Evolutionary conservation across 2,888 invertebrate genomes (phyloP).

Genomic region (Dastarcus helophoroides): DNA sequence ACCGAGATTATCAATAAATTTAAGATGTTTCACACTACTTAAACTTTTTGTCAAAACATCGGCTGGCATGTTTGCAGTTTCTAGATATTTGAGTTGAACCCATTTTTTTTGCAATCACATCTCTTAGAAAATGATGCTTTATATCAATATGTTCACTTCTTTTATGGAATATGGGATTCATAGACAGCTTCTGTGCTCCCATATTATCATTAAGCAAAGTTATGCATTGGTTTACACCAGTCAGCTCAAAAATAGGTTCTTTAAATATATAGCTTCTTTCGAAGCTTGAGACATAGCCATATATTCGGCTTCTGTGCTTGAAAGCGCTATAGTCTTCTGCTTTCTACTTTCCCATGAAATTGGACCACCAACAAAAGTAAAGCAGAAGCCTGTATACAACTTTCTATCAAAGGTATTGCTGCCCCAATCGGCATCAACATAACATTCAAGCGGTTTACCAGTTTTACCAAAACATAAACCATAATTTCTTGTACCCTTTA

Average conservation of each 20-base stretch:
- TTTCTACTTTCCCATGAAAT: slow-evolving; percentile 6
- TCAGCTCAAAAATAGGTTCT: slow-evolving; percentile 1
- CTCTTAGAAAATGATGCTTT: slow-evolving; percentile 4
- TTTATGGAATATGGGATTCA: slow-evolving; percentile 3
- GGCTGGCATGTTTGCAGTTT: slow-evolving; percentile 4
- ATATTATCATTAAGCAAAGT: slow-evolving; percentile 5
- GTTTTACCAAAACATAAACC: slow-evolving; percentile 8
- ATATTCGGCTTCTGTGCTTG: slow-evolving; percentile 4
- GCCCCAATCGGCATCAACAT: slow-evolving; percentile 7
- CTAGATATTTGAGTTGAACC: slow-evolving; percentile 4
- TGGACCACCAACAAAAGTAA: slow-evolving; percentile 3
- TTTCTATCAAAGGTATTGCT: slow-evolving; percentile 3
- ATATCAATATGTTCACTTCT: slow-evolving; percentile 4
- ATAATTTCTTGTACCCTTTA: slow-evolving; percentile 3
- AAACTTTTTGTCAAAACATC: slow-evolving; percentile 7
- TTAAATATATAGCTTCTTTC: slow-evolving; percentile 5
- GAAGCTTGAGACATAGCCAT: slow-evolving; percentile 4
- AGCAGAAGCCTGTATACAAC: slow-evolving; percentile 5
- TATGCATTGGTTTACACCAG: slow-evolving; percentile 3
- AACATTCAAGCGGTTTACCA: slow-evolving; percentile 3
- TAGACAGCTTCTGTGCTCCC: slow-evolving; percentile 4
- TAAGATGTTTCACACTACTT: too few species aligned
- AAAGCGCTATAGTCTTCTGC: slow-evolving; percentile 4
- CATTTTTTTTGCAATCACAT: slow-evolving; percentile 5
- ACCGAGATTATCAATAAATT: too few species aligned